Conservation (phyloP, 2,888 invertebrate species). For the Teleogryllus oceanicus region DNA sequence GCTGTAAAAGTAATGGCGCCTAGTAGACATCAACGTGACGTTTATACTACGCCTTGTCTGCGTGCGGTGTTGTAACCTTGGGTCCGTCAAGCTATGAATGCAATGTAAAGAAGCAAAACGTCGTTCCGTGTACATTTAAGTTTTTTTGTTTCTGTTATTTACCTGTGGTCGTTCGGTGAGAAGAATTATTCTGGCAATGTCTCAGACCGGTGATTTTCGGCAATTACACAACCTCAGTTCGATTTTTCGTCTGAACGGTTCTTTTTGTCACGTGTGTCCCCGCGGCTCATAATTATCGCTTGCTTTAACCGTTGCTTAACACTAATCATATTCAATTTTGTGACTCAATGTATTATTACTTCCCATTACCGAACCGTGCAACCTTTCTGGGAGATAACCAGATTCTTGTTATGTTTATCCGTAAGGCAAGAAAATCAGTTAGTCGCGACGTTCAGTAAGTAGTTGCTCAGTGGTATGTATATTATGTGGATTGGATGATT, state of each 20-base stretch:
- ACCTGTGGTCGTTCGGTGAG: neutral
- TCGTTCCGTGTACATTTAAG: neutral
- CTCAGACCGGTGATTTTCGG: neutral
- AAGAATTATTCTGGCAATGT: neutral
- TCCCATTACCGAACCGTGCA: too few relatives aligned
- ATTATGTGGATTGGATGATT: neutral
- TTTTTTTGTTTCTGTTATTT: neutral
- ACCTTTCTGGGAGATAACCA: too few relatives aligned
- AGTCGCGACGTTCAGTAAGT: too few relatives aligned
- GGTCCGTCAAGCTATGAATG: neutral
- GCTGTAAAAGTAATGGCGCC: conserved; percentile 18
- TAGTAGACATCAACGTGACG: conserved; percentile 5
- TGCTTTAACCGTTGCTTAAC: neutral
- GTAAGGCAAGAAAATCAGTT: too few relatives aligned
- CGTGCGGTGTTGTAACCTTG: neutral
- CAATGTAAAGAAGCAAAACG: conserved; percentile 11
- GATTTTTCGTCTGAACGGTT: neutral
- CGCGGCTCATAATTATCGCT: neutral
- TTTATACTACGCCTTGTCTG: neutral
- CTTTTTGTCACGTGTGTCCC: neutral
- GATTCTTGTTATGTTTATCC: too few relatives aligned
- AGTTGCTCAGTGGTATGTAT: too few relatives aligned
- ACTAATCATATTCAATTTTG: neutral
- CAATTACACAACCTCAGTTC: neutral
- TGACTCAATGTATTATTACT: too few relatives aligned